A percentile compares a stretch with the other conserved stretches of the same genome.
phyloP scores from a whole-genome alignment of 2,888 invertebrate genomes.

The Bellardia pandia region DNA sequence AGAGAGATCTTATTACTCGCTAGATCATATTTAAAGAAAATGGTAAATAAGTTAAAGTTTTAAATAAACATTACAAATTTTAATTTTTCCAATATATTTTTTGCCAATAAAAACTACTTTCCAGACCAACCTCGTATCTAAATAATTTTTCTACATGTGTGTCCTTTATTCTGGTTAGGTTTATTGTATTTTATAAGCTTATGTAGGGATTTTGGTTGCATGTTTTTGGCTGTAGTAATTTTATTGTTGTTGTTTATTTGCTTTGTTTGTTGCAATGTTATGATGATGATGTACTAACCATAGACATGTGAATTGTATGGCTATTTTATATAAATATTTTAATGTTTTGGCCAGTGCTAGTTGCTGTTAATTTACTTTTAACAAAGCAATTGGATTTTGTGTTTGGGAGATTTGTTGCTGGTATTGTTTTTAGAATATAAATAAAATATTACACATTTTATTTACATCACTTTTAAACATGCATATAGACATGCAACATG shows the following conservation, averaged over 20 bases:
- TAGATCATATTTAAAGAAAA: no score
- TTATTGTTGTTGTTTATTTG: background rate
- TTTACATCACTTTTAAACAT: constrained; percentile 41
- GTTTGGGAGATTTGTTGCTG: background rate
- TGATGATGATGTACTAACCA: constrained; percentile 47
- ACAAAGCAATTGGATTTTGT: constrained; percentile 46
- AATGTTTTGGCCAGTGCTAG: constrained; percentile 6
- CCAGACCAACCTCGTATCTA: background rate
- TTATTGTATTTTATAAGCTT: constrained; percentile 20
- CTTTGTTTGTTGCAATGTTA: constrained; percentile 21
- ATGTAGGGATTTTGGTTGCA: constrained; percentile 54
- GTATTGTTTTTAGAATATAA: background rate
- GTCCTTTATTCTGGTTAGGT: constrained; percentile 34
- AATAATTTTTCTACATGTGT: constrained; percentile 8
- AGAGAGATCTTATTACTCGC: no score
- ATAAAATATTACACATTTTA: constrained; percentile 57
- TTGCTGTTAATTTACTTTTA: constrained; percentile 58
- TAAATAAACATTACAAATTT: no score
- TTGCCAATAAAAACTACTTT: background rate
- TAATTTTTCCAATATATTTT: background rate
- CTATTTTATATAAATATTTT: constrained; percentile 32
- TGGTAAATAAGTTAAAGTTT: no score
- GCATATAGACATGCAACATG: constrained; percentile 45
- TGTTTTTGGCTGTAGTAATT: constrained; percentile 18
- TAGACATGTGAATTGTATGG: constrained; percentile 25